Percentiles rank a stretch among this genome's conserved stretches.
Conservation (phyloP, 2,888 invertebrate genomes). For the Priocnemis perturbator region DNA sequence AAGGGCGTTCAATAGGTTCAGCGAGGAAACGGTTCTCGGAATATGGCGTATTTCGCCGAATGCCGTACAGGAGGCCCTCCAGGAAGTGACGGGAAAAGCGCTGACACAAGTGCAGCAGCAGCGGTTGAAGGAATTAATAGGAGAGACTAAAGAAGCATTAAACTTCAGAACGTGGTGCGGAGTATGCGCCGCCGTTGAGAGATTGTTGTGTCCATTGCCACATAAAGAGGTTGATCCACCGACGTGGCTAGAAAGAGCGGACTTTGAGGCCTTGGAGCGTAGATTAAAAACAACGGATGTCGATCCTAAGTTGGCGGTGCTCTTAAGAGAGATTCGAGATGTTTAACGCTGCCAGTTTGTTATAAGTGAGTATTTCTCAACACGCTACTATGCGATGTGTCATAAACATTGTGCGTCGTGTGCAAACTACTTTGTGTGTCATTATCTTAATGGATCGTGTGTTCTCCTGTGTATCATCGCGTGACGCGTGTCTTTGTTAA, state of each 20-base stretch:
- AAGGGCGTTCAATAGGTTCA: conserved; percentile 62
- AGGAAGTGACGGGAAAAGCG: conserved; percentile 81
- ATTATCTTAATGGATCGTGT: too few species aligned
- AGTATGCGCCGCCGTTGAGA: conserved; percentile 85
- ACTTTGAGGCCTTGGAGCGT: conserved; percentile 66
- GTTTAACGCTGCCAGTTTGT: conserved; percentile 20
- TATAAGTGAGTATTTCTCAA: too few species aligned
- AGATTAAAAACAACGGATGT: conserved; percentile 50
- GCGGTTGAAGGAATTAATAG: conserved; percentile 76
- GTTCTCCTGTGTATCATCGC: too few species aligned
- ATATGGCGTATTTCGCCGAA: conserved; percentile 54
- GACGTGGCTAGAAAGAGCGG: conserved; percentile 67
- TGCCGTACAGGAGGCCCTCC: conserved; percentile 69
- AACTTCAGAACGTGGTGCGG: conserved; percentile 89
- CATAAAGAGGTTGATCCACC: conserved; percentile 81
- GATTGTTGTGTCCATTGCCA: conserved; percentile 80
- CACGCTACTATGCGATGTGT: too few species aligned
- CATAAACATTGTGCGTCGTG: too few species aligned
- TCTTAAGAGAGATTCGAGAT: conserved; percentile 61
- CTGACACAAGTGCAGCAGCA: conserved; percentile 76
- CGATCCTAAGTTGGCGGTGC: conserved; percentile 50
- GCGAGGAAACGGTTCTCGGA: conserved; percentile 62
- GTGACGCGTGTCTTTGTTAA: too few species aligned
- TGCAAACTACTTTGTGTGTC: too few species aligned
- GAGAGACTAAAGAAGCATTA: conserved; percentile 75